phyloP scores from a whole-genome alignment of 2,797 vertebrate species.

The Aselliscus stoliczkanus region DNA sequence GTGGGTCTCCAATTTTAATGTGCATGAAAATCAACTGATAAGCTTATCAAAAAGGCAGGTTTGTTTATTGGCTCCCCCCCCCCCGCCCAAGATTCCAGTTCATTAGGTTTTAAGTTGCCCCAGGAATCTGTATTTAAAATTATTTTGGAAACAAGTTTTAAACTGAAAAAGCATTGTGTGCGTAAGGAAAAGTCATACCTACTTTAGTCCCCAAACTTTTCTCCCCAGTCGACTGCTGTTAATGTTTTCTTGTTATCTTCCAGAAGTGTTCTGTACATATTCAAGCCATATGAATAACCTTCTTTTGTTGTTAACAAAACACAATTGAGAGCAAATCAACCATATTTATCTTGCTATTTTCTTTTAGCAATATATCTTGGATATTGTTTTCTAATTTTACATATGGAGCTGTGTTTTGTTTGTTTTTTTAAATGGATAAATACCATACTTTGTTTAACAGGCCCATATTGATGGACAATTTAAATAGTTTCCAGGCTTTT shows the following conservation, averaged over 20 bases:
- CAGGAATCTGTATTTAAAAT: background rate
- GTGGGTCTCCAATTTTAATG: background rate
- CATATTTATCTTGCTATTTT: background rate
- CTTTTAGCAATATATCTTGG: background rate
- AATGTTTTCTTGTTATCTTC: background rate
- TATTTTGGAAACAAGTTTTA: background rate
- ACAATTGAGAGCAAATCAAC: background rate
- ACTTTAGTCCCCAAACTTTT: background rate
- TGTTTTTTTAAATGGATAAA: background rate
- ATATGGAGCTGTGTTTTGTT: background rate
- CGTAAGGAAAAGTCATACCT: background rate
- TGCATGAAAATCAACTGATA: background rate
- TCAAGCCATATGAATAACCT: background rate
- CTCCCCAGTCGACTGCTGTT: background rate
- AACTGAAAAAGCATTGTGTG: background rate
- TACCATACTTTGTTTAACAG: background rate
- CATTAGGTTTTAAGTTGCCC: background rate
- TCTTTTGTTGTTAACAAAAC: background rate
- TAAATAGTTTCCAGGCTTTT: background rate
- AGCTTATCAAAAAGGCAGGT: background rate
- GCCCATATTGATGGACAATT: background rate
- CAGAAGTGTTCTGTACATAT: background rate
- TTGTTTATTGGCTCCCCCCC: background rate
- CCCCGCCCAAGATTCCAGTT: background rate
- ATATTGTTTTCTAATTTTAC: background rate